A percentile compares a stretch with the other conserved stretches of the same genome.
Conservation (phyloP, 1,140 invertebrate species). For the Euura saliciscinereae region DNA sequence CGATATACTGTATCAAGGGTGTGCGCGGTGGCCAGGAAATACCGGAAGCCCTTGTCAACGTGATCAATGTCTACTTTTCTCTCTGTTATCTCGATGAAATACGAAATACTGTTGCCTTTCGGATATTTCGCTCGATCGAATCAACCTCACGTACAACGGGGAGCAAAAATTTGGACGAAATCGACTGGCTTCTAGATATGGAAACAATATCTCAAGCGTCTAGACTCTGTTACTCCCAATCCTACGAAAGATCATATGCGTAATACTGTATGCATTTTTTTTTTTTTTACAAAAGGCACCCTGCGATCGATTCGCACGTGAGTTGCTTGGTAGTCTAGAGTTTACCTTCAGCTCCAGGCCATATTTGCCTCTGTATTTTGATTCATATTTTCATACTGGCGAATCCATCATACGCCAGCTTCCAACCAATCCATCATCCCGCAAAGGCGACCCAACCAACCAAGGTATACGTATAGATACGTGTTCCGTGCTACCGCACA, state of each 20-base stretch:
- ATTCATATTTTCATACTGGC: slow-evolving; percentile 32
- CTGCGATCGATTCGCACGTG: not conserved
- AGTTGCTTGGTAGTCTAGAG: slow-evolving; percentile 2
- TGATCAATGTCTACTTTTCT: not conserved
- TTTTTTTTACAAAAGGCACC: not conserved
- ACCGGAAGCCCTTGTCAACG: not conserved
- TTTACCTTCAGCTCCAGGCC: not conserved
- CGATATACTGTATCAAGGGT: not conserved
- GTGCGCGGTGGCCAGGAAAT: not conserved
- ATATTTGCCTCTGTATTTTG: slow-evolving; percentile 15
- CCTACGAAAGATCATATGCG: not conserved
- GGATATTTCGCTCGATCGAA: not conserved
- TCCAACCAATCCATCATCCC: slow-evolving; percentile 40
- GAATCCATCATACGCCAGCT: slow-evolving; percentile 38
- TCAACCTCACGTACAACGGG: not conserved
- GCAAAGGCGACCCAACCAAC: not conserved
- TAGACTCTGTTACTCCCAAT: too few relatives aligned
- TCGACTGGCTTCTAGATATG: too few relatives aligned
- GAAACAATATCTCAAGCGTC: too few relatives aligned
- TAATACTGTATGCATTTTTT: not conserved
- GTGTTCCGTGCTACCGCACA: too few relatives aligned
- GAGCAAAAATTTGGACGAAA: not conserved
- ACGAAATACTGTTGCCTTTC: not conserved
- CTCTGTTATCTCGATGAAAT: not conserved
- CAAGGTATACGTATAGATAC: not conserved